A percentile compares a stretch with the other conserved stretches of the same genome.
Evolutionary conservation across 2,113 vertebrate species (phyloP).

Genomic region (Natator depressus): DNA sequence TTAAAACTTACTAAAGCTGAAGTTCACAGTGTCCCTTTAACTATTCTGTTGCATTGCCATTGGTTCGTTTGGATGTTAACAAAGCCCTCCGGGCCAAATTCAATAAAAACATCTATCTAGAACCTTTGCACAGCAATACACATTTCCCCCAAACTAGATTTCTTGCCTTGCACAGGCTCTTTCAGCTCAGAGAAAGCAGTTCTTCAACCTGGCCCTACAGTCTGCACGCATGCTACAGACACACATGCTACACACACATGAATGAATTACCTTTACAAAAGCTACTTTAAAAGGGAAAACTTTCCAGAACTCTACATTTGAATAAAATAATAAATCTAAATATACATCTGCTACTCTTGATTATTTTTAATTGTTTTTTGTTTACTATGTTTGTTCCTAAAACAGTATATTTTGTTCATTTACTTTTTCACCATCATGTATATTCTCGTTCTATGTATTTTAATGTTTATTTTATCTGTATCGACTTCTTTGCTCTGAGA

Average conservation of each 20-base stretch:
- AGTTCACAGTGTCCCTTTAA: neutral
- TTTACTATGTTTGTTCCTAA: neutral
- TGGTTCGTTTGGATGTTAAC: slow-evolving; percentile 29
- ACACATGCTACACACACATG: neutral
- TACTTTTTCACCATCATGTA: neutral
- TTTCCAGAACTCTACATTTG: neutral
- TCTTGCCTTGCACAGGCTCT: neutral
- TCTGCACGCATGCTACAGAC: neutral
- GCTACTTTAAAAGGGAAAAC: neutral
- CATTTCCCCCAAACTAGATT: neutral
- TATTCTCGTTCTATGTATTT: neutral
- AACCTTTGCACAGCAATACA: slow-evolving; percentile 44
- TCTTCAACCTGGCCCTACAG: neutral
- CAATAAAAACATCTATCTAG: slow-evolving; percentile 62
- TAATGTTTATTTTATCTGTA: accelerated
- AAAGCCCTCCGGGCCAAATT: neutral
- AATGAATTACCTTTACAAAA: neutral
- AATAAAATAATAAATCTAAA: neutral
- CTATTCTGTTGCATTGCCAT: neutral
- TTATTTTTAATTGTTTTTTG: neutral
- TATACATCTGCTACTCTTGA: neutral
- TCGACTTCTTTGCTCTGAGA: neutral
- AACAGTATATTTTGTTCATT: neutral
- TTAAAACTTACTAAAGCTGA: neutral
- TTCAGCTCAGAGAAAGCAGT: neutral